Conservation (phyloP, 2,888 invertebrate species). For the Latheticus oryzae region DNA sequence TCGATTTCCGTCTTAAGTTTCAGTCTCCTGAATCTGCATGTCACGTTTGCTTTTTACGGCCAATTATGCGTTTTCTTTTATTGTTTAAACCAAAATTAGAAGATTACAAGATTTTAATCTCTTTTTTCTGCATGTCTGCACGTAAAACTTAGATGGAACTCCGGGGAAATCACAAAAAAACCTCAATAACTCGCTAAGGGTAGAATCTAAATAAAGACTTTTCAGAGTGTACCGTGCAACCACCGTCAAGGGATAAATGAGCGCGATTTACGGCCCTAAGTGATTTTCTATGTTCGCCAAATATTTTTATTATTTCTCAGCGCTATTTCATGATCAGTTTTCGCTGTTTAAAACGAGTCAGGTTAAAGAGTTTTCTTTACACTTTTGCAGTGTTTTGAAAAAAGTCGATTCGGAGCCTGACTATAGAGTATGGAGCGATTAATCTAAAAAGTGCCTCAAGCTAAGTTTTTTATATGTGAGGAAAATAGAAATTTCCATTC, state of each 20-base stretch:
- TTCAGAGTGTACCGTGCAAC: slow-evolving; percentile 45
- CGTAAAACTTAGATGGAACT: slow-evolving; percentile 47
- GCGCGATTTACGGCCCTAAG: slow-evolving; percentile 52
- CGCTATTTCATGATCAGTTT: slow-evolving; percentile 20
- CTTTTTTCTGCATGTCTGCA: slow-evolving; percentile 47
- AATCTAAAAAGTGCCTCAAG: too few relatives aligned
- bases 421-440: too few relatives aligned
- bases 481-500: too few relatives aligned
- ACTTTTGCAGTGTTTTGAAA: too few relatives aligned
- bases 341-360: slow-evolving; percentile 8
- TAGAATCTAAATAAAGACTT: slow-evolving; percentile 48
- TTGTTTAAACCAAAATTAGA: slow-evolving; percentile 42
- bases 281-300: slow-evolving; percentile 52
- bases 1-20: too few relatives aligned
- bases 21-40: slow-evolving; percentile 9
- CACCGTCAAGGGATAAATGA: slow-evolving; percentile 50
- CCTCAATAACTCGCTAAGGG: slow-evolving; percentile 50
- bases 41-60: slow-evolving; percentile 40
- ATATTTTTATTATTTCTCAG: slow-evolving; percentile 43
- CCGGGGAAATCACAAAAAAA: slow-evolving; percentile 52
- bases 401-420: too few relatives aligned
- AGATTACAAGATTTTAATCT: slow-evolving; percentile 49
- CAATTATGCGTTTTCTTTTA: slow-evolving; percentile 42
- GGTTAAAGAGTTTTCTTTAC: slow-evolving; percentile 19
- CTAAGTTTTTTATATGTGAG: too few relatives aligned